Evolutionary conservation across 2,797 vertebrate genomes (phyloP).

Genomic region (Spondyliosoma cantharus): DNA sequence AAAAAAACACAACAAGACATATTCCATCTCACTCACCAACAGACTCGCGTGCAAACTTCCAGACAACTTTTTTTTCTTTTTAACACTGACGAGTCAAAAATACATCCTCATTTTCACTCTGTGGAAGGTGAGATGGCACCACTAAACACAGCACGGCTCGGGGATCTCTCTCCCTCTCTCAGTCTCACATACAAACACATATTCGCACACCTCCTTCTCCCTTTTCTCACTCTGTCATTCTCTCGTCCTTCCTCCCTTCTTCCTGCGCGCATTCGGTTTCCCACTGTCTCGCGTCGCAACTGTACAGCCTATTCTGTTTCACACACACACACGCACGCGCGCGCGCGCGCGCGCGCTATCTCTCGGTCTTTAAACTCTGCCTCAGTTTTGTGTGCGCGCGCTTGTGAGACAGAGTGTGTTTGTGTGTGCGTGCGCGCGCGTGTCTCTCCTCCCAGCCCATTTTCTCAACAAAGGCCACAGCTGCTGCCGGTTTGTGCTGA

Average conservation of each 20-base stretch:
- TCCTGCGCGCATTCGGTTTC: slow-evolving; percentile 12
- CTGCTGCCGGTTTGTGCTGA: slow-evolving; percentile 72
- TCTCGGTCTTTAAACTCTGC: slow-evolving; percentile 39
- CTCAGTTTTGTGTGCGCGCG: neutral
- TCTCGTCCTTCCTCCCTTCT: slow-evolving; percentile 32
- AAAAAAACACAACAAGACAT: slow-evolving; percentile 16
- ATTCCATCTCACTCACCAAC: slow-evolving; percentile 31
- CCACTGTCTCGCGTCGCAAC: slow-evolving; percentile 29
- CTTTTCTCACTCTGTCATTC: slow-evolving; percentile 61
- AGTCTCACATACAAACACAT: slow-evolving; percentile 55
- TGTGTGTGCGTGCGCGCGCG: slow-evolving; percentile 26
- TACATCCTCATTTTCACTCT: slow-evolving; percentile 79
- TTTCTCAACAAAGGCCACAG: slow-evolving; percentile 78
- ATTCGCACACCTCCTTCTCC: slow-evolving; percentile 48
- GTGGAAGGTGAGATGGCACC: slow-evolving; percentile 72
- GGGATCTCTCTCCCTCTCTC: slow-evolving; percentile 54
- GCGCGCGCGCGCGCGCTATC: neutral
- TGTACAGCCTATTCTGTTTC: slow-evolving; percentile 13
- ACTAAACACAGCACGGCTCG: slow-evolving; percentile 67
- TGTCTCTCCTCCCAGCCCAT: slow-evolving; percentile 54
- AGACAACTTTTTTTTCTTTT: slow-evolving; percentile 48
- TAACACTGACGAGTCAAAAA: slow-evolving; percentile 75
- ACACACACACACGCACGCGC: neutral
- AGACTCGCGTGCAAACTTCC: slow-evolving; percentile 33
- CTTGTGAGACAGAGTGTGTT: neutral